Conservation (phyloP, 2,797 vertebrate species). For the Muraenolepis orangiensis region DNA sequence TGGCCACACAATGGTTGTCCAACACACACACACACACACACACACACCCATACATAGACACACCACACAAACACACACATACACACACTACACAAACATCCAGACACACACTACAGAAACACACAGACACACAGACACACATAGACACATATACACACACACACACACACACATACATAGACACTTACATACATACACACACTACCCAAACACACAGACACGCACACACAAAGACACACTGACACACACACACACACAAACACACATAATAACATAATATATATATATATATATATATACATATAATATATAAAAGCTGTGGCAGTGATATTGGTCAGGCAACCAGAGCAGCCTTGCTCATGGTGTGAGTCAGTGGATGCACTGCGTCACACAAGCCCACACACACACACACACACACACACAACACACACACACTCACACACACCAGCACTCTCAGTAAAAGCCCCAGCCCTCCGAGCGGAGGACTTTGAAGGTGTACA, state of each 20-base stretch:
- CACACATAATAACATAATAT: not conserved
- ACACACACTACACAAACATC: too few species aligned
- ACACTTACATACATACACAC: too few species aligned
- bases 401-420: not conserved
- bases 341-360: slow-evolving; percentile 32
- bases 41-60: too few species aligned
- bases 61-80: too few species aligned
- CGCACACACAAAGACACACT: not conserved
- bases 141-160: too few species aligned
- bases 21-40: slow-evolving; percentile 15
- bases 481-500: slow-evolving; percentile 74
- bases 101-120: too few species aligned
- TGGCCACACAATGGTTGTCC: slow-evolving; percentile 63
- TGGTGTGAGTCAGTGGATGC: not conserved
- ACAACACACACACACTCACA: not conserved
- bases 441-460: not conserved
- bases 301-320: slow-evolving; percentile 47
- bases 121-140: too few species aligned
- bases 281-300: not conserved
- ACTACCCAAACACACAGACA: not conserved
- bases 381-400: too few species aligned
- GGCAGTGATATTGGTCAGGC: slow-evolving; percentile 49
- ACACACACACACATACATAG: too few species aligned
- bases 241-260: not conserved
- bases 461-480: slow-evolving; percentile 50